Base-by-base conservation (phyloP, 2,888 invertebrate genomes). In the Leptura quadrifasciata region DNA sequence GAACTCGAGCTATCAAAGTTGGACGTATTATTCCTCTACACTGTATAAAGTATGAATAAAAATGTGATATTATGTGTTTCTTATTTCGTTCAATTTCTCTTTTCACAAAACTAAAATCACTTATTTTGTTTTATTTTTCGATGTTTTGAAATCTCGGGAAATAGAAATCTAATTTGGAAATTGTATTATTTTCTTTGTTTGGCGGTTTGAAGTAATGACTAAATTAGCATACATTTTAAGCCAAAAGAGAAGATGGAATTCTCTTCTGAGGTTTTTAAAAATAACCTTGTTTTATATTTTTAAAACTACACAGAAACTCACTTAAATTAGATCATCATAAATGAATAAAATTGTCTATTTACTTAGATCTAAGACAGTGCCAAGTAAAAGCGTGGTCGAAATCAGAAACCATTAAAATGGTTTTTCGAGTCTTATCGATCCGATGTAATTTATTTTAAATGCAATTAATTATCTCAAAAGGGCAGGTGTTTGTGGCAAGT, bases 101-200 rank as follows among this genome's bases (percentile, higher is more conserved):
- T 39, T 47, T 47, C 17, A 47, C 17, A 47, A 47, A 47, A 39
- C 39, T 15, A 6, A 47, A 47, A n/a, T 20, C 57, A 15, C 27
- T 60, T 27, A 60, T n/a, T 27, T 60, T 60, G n/a, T 60, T 31
- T 60, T 60, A 17, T 21, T 60, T 24, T 17, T 31, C 27, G 21
- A 20, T 21, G 21, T 21, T 60, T 27, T 27, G 27, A 60, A 31
- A 35, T 18, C 17, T 47, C 18, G 10, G 31, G 20, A 63, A 18
- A 63, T 39, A 39, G 35, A 39, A 63, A 63, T 20, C 63, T 39
- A 63, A 63, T 39, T 63, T 35, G 35, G 15, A 17, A 63, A 63
- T 63, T 63, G 35, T 35, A 8, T 63, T 35, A 63, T 63, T 63
- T 63, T 63, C 63, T 63, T 39, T 63, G 63, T 63, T 63, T 63